Conservation (phyloP, 2,888 invertebrate genomes). For the Acrobasis suavella region DNA sequence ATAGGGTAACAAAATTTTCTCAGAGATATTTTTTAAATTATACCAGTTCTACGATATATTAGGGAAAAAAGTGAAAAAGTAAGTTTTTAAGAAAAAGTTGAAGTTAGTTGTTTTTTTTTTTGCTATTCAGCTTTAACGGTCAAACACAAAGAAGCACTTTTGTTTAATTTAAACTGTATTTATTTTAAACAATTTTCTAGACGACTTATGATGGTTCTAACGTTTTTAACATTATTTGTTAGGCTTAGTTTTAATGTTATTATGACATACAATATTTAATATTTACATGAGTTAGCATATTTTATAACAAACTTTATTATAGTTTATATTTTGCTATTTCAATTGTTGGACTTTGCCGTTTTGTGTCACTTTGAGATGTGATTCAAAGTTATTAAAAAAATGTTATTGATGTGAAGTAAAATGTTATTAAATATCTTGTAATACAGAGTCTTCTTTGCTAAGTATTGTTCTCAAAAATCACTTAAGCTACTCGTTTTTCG, state of each 20-base stretch:
- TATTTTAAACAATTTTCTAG: conserved; percentile 43
- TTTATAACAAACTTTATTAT: conserved; percentile 65
- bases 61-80: not conserved
- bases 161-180: conserved; percentile 58
- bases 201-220: conserved; percentile 51
- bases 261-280: conserved; percentile 64
- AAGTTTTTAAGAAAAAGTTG: not conserved
- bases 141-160: conserved; percentile 51
- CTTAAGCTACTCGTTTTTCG: too few relatives aligned
- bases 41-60: conserved; percentile 1
- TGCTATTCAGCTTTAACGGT: conserved; percentile 63
- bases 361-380: conserved; percentile 12
- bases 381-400: conserved; percentile 23
- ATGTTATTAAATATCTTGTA: not conserved
- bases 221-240: conserved; percentile 51
- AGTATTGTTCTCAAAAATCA: too few relatives aligned
- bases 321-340: conserved; percentile 66
- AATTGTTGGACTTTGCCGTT: conserved; percentile 52
- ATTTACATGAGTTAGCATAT: conserved; percentile 69
- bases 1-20: conserved; percentile 1
- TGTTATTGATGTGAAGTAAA: conserved; percentile 6
- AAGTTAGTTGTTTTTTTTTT: conserved; percentile 31
- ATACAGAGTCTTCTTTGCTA: too few relatives aligned
- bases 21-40: conserved; percentile 3
- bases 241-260: conserved; percentile 57